Base-by-base conservation (phyloP, 2,888 invertebrate species). In the Drepana falcataria region DNA sequence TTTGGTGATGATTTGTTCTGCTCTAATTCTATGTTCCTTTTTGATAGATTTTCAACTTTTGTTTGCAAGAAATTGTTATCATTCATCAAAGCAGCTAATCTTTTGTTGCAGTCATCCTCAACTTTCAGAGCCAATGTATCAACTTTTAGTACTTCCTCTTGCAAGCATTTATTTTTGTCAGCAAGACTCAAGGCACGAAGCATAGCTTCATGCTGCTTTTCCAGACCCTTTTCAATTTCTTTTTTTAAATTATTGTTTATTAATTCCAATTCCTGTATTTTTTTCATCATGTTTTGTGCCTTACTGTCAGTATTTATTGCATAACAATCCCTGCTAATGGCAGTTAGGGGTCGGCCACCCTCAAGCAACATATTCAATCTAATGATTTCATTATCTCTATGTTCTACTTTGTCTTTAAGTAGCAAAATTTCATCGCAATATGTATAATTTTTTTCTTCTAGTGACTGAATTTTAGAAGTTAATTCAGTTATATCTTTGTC, bases 131-230 rank as follows among this genome's bases (percentile, higher is more conserved):
- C 96, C 61, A 95, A 92, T 63, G 93, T 91, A 75, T 96, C 96
- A 51, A 96, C 93, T 73, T 95, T 95, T 61, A 93, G 92, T 60
- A 96, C 73, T 78, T 96, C 95, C 57, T 93, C 93, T 79, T 95
- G 94, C 53, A 96, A 78, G 56, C 87, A 87, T 73, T 93, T 93
- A 70, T 96, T 96, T 66, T 93, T 92, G 63, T 95, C 95, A n/a
- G 95, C 95, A 53, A 96, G 89, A 69, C 91, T 91, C 48, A 96
- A 83, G 3, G 96, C 96, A 63, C 94, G 87, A 49, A 94, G 89
- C 95, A 96, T 96, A 3, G 96, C 96, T 76, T 96, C 96, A 79
- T 96, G 96, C 71, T 95, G 95, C 69, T 94, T 94, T 54, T 92
- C 88, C 57, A 95, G 75, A 34, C 93, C 89, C 63, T 91, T 93